Percentiles rank a stretch among this genome's conserved stretches.
Evolutionary conservation across 2,888 invertebrate genomes (phyloP).

Genomic region (Euplagia quadripunctaria): DNA sequence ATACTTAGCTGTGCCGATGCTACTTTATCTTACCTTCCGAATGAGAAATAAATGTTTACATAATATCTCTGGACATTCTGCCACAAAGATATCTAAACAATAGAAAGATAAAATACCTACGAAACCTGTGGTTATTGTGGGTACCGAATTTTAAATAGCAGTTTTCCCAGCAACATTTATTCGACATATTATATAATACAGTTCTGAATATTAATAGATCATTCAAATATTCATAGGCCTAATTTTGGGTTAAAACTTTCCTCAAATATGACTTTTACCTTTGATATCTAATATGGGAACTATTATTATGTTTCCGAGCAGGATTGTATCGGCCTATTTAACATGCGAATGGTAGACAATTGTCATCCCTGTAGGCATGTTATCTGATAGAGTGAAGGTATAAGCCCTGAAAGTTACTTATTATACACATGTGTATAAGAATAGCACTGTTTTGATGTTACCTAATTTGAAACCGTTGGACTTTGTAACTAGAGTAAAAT

Average conservation of each 20-base stretch:
- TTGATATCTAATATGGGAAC: constrained; percentile 9
- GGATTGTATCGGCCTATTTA: constrained; percentile 1
- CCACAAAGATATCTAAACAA: constrained; percentile 21
- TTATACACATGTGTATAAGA: not conserved
- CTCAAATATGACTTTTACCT: constrained; percentile 16
- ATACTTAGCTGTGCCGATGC: too few species aligned
- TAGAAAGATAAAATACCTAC: constrained; percentile 31
- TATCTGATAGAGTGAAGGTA: constrained; percentile 7
- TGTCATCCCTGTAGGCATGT: not conserved
- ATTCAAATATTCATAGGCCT: constrained; percentile 25
- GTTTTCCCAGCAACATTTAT: not conserved
- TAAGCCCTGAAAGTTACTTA: not conserved
- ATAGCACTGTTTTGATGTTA: not conserved
- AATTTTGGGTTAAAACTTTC: constrained; percentile 17
- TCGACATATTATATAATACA: constrained; percentile 14
- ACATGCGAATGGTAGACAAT: constrained; percentile 10
- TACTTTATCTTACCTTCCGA: too few species aligned
- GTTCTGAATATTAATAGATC: constrained; percentile 22
- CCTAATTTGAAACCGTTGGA: not conserved
- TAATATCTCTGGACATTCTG: constrained; percentile 12
- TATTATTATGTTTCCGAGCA: constrained; percentile 3
- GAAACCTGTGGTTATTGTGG: constrained; percentile 28
- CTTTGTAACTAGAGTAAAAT: not conserved
- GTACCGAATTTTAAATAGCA: constrained; percentile 33
- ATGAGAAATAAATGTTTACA: too few species aligned